Conservation (phyloP, 2,888 invertebrate species). For the Acanthosoma haemorrhoidale region DNA sequence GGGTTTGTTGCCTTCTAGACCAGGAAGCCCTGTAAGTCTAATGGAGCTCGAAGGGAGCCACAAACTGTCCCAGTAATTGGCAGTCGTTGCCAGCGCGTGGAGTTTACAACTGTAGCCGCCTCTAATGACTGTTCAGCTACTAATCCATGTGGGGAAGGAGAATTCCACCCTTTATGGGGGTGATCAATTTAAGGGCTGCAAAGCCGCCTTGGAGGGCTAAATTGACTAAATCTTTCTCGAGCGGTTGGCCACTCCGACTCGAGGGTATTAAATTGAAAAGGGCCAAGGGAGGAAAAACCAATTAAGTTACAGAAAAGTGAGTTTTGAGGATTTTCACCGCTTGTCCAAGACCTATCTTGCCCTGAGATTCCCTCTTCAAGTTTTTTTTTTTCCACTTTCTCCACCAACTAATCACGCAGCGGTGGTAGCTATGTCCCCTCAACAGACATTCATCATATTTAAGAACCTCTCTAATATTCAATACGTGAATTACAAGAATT, state of each 20-base stretch:
- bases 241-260: background rate
- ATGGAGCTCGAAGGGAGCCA: background rate
- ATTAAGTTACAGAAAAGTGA: too few species aligned
- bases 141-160: background rate
- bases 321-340: background rate
- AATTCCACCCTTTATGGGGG: background rate
- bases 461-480: too few species aligned
- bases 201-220: background rate
- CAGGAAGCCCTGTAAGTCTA: too few species aligned
- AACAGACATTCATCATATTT: too few species aligned
- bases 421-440: too few species aligned
- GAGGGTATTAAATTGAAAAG: background rate
- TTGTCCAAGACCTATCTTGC: background rate
- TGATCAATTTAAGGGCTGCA: background rate
- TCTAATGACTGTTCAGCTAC: background rate
- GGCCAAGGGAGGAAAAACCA: background rate
- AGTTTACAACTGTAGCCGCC: background rate
- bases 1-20: too few species aligned
- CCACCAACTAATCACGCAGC: too few species aligned
- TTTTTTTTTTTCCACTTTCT: background rate
- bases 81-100: background rate
- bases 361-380: background rate
- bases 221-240: background rate
- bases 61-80: background rate
- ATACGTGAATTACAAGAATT: too few species aligned